These are phyloP conservation scores for Numida meleagris DNA, from an alignment of 2,113 vertebrate genomes.

Conservation along the genomic window DNA sequence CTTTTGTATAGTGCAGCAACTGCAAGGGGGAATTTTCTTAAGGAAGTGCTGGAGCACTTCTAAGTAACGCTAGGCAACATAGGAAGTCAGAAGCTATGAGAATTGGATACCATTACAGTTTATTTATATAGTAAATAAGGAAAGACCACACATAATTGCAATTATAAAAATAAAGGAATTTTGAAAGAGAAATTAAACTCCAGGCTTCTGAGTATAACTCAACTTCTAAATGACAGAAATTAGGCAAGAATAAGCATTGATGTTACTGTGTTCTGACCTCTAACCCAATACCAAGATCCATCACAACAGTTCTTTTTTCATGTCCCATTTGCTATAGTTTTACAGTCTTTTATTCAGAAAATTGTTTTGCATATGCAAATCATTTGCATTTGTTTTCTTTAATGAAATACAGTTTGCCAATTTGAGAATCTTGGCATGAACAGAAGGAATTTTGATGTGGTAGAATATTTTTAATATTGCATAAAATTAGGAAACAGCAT, in stretches of 20 bases:
- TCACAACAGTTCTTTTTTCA: not conserved
- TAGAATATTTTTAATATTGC: conserved; percentile 27
- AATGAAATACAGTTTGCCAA: not conserved
- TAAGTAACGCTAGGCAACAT: not conserved
- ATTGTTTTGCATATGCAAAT: not conserved
- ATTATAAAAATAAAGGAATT: not conserved
- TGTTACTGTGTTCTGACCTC: not conserved
- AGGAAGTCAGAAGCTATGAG: not conserved
- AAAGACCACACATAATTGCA: not conserved
- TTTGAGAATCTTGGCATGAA: not conserved
- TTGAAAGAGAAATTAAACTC: not conserved
- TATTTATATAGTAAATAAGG: not conserved
- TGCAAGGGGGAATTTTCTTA: not conserved
- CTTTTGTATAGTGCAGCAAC: not conserved
- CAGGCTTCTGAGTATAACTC: not conserved
- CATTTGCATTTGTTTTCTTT: not conserved
- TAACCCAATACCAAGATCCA: not conserved
- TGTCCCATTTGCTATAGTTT: not conserved
- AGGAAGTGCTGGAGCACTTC: not conserved
- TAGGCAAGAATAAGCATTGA: not conserved
- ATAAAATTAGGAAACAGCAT: conserved; percentile 31
- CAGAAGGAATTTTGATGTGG: conserved; percentile 31
- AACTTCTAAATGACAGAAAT: not conserved
- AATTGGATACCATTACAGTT: not conserved
- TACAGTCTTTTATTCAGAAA: not conserved